Base-by-base conservation (phyloP, 2,797 vertebrate genomes). In the Coregonus sp. region DNA sequence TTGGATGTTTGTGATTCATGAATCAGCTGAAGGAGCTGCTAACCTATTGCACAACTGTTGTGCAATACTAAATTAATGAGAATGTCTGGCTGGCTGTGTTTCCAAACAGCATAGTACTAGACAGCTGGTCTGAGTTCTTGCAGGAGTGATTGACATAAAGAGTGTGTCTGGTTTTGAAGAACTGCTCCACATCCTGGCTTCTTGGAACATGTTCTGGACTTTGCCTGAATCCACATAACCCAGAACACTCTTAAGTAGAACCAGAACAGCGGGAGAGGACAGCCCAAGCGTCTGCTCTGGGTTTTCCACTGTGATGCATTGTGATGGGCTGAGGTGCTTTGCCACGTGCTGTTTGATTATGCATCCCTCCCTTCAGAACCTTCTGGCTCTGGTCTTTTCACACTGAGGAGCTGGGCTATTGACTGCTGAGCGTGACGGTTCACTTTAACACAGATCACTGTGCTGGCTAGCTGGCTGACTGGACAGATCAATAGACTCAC, bases 81-180 rank as follows among this genome's bases (percentile, higher is more conserved):
- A 54, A 40, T 29, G 4, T 31, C 70, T 31, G 50, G 18, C 35
- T 2, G 33, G 25, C 33, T 1, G 40, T 29, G 67, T 14, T 54
- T 75, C 52, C 72, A 78, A 56, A 75, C 52, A 3, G 7, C 51
- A 12, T 50, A 15, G 33, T 54, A n/a, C 31, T 14, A 20, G 67
- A 56, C 69, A 79, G 76, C 71, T 85, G 74, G 54, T 81, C 56
- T 72, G 59, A 37, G 69, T 47, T 52, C 52, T 51, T 74, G n/a
- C 15, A 12, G 29, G 40, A 33, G 47, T 25, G 61, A 80, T 50
- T 25, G 70, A 54, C 66, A 35, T 15, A 18, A 35, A 47, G n/a
- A 29, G 31, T 63, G n/a, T 37, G 66, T 66, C 73, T 80, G 37
- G 70, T 35, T 2, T 50, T 51, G 67, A 52, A 66, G 15, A 78